These are phyloP conservation scores for Pithys albifrons DNA, from an alignment of 2,113 vertebrate genomes.

Conservation along the genomic window DNA sequence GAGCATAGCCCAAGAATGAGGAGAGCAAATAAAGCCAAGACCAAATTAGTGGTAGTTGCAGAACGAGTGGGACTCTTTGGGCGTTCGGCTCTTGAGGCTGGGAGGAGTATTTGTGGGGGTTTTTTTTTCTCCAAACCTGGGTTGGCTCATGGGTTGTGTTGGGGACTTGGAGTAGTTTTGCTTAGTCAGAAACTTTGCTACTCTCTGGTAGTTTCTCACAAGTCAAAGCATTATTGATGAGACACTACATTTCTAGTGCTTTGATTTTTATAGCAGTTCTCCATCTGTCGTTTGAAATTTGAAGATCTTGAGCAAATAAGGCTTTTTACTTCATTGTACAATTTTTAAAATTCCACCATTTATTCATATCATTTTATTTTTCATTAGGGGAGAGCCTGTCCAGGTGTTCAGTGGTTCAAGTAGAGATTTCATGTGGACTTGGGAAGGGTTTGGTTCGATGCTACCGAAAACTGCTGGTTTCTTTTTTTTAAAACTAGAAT, in stretches of 20 bases:
- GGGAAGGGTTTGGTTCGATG: neutral
- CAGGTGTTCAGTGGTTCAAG: neutral
- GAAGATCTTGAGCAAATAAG: conserved; percentile 31
- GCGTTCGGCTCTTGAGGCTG: conserved; percentile 10
- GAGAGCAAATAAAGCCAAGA: neutral
- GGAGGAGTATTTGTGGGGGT: conserved; percentile 15
- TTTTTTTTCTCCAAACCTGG: neutral
- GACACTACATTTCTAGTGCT: neutral
- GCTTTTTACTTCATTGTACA: conserved; percentile 67
- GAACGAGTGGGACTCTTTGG: conserved; percentile 41
- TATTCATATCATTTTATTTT: neutral
- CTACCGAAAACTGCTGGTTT: neutral
- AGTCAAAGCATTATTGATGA: neutral
- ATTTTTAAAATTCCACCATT: conserved; percentile 33
- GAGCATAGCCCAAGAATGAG: conserved; percentile 98
- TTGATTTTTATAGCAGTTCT: conserved; percentile 18
- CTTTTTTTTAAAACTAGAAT: neutral
- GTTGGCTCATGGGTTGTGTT: conserved; percentile 68
- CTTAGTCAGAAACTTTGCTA: neutral
- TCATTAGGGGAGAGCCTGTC: neutral
- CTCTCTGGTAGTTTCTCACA: neutral
- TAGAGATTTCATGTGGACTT: neutral
- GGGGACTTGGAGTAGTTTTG: neutral
- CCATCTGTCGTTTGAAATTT: conserved; percentile 19
- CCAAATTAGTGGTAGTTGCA: conserved; percentile 50